Evolutionary conservation across 1,140 invertebrate species (phyloP), one percentile per base, ranked within the genome.

Genomic region (Drosophila equinoxialis): DNA sequence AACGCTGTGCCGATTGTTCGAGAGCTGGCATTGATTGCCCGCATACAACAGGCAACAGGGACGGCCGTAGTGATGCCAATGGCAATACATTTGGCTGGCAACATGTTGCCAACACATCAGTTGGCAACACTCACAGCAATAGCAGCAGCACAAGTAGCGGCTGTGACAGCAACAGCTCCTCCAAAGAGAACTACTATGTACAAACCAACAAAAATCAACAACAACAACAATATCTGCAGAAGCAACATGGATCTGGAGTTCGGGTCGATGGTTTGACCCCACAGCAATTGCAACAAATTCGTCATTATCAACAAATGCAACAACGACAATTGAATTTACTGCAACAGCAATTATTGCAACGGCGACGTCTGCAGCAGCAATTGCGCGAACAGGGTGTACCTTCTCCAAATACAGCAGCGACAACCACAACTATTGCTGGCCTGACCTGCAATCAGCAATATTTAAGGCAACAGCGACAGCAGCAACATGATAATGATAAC

Each of bases 381-480:
- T 41, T 91, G 23, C 74, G 77, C 8, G 75, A 89, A 3, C 83
- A 90, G 59, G 84, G 90, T 55, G 82, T 91, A 64, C 71, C 35
- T 26, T 51, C 78, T 3, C 35, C 35, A 54, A 45, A 69, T 55
- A 45, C 71, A 58, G n/a, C 41, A 54, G 14, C 42, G 71, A 45
- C 71, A 58, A 67, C 78, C 68, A 71, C 73, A 61, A 71, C 86
- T 20, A 58, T 82, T 13, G 67, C 71, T 26, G 77, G 71, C 1
- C 54, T 91, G 33, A 91, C 87, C 55, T 91, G 87, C 51, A 91
- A 91, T 77, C 90, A 91, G 68, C 81, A 91, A 72, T 91, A 90
- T 78, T 86, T 91, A 64, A 61, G 78, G 60, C 90, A 91, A 63
- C 81, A 82, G 17, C 75, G 90, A 71, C 65, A 74, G 67, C 64